Evolutionary conservation across 1,140 invertebrate species (phyloP).

Genomic region (Belonocnema kinseyi): DNA sequence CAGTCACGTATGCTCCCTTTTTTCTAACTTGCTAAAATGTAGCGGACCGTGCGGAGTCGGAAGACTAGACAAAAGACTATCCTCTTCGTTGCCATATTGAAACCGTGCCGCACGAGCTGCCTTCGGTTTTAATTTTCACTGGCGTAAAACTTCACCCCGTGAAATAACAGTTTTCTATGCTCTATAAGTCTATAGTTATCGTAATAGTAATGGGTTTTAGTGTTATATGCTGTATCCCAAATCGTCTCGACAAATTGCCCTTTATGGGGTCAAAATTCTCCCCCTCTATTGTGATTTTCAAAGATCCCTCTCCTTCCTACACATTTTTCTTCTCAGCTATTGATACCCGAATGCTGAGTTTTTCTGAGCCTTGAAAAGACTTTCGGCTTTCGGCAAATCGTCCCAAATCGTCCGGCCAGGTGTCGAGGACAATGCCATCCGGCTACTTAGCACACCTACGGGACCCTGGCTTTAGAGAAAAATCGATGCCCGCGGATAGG

Average conservation of each 20-base stretch:
- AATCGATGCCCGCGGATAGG: background rate
- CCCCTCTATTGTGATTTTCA: background rate
- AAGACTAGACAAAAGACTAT: background rate
- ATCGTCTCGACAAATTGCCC: constrained; percentile 20
- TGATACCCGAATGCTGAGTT: constrained; percentile 2
- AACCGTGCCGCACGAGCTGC: background rate
- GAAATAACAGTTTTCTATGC: background rate
- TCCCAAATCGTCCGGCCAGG: constrained; percentile 31
- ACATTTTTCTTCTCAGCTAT: constrained; percentile 12
- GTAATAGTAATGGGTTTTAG: no score
- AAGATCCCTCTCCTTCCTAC: background rate
- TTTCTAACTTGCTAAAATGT: background rate
- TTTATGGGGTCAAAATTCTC: background rate
- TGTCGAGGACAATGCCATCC: constrained; percentile 41
- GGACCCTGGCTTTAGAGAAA: constrained; percentile 18
- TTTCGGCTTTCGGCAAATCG: constrained; percentile 10
- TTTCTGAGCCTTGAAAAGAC: constrained; percentile 1
- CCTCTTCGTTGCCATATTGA: background rate
- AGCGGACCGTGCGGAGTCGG: no score
- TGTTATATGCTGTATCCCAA: background rate
- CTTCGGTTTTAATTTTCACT: background rate
- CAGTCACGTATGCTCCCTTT: no score
- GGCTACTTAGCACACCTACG: constrained; percentile 39
- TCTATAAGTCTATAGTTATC: background rate
- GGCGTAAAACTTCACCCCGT: background rate